Conservation (phyloP, 2,888 invertebrate genomes). For the Pristionchus fissidentatus region DNA sequence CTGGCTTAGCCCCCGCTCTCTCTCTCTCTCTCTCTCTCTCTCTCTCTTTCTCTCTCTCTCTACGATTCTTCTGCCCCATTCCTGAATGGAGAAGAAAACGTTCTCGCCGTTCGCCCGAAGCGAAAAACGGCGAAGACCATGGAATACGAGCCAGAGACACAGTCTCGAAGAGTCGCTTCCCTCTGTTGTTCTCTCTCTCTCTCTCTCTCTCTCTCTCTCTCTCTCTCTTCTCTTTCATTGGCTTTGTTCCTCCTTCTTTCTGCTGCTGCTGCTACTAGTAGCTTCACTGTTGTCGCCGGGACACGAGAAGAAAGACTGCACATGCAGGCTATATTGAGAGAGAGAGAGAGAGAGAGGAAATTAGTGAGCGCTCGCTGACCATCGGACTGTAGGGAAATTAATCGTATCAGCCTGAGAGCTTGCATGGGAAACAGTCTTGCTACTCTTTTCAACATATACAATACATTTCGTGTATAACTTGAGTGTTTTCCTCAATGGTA, state of each 20-base stretch:
- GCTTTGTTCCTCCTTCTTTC: background rate
- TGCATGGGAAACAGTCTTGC: too few relatives aligned
- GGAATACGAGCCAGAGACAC: background rate
- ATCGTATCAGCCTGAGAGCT: too few relatives aligned
- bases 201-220: background rate
- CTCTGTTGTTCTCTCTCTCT: background rate
- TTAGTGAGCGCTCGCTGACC: too few relatives aligned
- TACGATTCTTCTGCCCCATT: background rate
- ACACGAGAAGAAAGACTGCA: background rate
- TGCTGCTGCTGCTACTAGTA: background rate
- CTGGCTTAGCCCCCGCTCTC: background rate
- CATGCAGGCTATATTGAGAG: background rate
- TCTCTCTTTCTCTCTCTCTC: background rate
- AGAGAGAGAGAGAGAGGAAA: too few relatives aligned
- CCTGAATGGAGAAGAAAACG: background rate
- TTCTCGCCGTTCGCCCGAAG: background rate
- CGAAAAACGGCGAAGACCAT: too few relatives aligned
- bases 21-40: conserved; percentile 20
- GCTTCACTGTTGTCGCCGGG: background rate
- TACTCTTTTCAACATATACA: too few relatives aligned
- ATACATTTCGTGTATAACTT: too few relatives aligned
- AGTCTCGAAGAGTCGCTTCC: background rate
- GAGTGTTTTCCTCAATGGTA: too few relatives aligned
- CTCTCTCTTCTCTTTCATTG: background rate
- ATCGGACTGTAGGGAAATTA: too few relatives aligned